phyloP scores from a whole-genome alignment of 2,797 vertebrate genomes.

The Cryptoblepharus egeriae region DNA sequence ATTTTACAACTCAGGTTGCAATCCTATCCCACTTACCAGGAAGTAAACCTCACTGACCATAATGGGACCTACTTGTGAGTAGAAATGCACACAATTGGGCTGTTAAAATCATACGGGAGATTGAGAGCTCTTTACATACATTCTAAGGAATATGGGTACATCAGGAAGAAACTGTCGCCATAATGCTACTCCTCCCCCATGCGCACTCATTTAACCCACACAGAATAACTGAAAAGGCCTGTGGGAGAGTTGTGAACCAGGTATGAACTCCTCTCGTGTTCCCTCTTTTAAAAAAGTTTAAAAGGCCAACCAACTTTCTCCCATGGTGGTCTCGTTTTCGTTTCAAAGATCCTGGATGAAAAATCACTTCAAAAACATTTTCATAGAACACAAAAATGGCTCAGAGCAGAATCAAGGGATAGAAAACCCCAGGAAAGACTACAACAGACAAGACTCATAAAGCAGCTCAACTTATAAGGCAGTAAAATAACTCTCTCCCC shows the following conservation, averaged over 20 bases:
- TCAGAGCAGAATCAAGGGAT: neutral
- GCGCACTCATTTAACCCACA: no score
- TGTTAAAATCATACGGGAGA: neutral
- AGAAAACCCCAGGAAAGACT: constrained; percentile 16
- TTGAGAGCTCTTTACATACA: no score
- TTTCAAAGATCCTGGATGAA: neutral
- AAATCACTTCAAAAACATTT: neutral
- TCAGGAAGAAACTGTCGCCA: no score
- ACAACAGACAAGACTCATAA: neutral
- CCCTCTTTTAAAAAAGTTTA: neutral
- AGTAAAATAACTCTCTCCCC: constrained; percentile 40
- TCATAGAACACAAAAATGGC: constrained; percentile 49
- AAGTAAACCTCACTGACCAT: no score
- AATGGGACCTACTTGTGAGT: no score
- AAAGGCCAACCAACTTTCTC: neutral
- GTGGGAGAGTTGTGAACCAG: no score
- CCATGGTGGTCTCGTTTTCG: neutral
- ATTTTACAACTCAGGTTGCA: neutral
- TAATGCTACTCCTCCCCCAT: neutral
- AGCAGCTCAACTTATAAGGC: constrained; percentile 10
- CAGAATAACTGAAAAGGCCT: no score
- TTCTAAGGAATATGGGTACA: no score
- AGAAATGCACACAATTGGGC: no score
- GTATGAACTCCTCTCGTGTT: neutral
- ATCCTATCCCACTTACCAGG: no score